Percentiles rank a stretch among this genome's conserved stretches.
Evolutionary conservation across 2,113 vertebrate genomes (phyloP).

Genomic region (Gnathonemus longibarbis): DNA sequence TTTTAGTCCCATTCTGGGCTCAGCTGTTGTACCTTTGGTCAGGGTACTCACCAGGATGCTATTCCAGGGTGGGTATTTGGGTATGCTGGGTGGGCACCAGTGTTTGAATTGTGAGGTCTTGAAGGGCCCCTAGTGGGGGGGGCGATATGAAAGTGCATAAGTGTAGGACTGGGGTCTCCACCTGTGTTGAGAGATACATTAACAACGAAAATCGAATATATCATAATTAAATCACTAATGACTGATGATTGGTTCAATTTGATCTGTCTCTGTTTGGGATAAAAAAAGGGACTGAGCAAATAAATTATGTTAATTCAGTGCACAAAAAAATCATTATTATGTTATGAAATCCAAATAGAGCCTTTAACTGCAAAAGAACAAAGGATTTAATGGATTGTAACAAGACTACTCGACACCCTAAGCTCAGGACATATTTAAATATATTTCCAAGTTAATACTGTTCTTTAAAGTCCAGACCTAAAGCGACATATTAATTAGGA

Average conservation of each 20-base stretch:
- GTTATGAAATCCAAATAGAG: background rate
- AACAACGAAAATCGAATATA: background rate
- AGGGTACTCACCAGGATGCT: background rate
- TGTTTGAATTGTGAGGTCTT: background rate
- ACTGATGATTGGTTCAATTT: background rate
- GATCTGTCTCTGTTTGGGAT: background rate
- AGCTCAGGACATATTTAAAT: background rate
- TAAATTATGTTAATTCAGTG: background rate
- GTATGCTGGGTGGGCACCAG: background rate
- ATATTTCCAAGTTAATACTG: background rate
- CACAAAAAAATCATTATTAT: background rate
- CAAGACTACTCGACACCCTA: background rate
- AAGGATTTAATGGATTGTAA: background rate
- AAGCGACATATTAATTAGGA: background rate
- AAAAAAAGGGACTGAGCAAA: background rate
- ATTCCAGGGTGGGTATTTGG: background rate
- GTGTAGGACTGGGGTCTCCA: background rate
- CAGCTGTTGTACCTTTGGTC: background rate
- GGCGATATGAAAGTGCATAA: background rate
- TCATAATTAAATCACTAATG: background rate
- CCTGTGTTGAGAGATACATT: background rate
- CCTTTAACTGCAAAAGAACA: background rate
- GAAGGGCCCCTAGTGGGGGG: background rate
- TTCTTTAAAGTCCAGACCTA: background rate
- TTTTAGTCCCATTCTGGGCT: background rate